Base-by-base conservation (phyloP, 2,797 vertebrate species). In the Melanotaenia trifasciata region DNA sequence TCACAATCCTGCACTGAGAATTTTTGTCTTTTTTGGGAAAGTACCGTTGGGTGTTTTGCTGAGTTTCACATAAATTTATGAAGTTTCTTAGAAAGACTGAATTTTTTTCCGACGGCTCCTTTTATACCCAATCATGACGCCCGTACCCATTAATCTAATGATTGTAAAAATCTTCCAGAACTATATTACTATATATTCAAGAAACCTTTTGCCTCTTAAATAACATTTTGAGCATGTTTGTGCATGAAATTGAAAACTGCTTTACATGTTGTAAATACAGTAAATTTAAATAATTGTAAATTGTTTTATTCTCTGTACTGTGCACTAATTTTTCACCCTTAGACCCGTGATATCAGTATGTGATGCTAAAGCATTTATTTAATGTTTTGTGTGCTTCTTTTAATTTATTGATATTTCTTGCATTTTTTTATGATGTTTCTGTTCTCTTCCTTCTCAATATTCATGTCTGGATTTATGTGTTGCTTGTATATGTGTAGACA, bases 401-500 rank as follows among this genome's bases (percentile, higher is more conserved):
- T 18, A 3, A 12, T 58, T 7, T 58, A 16, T 45, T 20, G 16
- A 45, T 20, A 5, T 18, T 18, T 45, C 5, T 45, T 1, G 14
- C 5, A 43, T 38, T 38, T 43, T 43, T 14, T 16, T 40, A 13
- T 4, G 1, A 20, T 20, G 16, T 47, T 2, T 9, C 5, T 47
- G 43, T 47, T 16, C 18, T n/a, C 7, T 7, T 6, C 14, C 14
- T 16, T 16, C 38, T 40, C 13, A 40, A n/a, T 9, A 47, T 47
- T 47, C 4, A 9, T 50, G 8, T 20, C 22, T 50, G 20, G 8
- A 22, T 22, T 20, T 50, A 4, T 50, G 45, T 22, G 22, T 22
- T 22, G 20, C 63, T 10, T 75, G 26, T 77, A 43, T 64, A 26
- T 51, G 5, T 72, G 58, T 75, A 98, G 97, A 87, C 96, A 94